phyloP scores from a whole-genome alignment of 2,888 invertebrate genomes.

The Latrodectus elegans region DNA sequence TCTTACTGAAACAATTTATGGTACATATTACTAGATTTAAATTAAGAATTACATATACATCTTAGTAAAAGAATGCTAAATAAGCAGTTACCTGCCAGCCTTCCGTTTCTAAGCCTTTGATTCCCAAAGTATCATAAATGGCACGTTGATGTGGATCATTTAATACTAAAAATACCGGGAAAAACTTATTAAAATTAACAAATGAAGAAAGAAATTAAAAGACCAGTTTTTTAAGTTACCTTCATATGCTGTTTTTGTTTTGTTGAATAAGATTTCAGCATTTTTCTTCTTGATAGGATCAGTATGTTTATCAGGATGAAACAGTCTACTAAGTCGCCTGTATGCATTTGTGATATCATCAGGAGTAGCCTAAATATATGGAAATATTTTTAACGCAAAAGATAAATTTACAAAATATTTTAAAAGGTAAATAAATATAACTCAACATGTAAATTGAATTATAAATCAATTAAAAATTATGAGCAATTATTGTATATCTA shows the following conservation, averaged over 20 bases:
- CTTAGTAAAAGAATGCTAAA: neutral
- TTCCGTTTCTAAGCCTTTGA: slow-evolving; percentile 92
- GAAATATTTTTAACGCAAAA: slow-evolving; percentile 10
- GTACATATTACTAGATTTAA: neutral
- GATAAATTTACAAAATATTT: neutral
- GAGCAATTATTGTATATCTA: no score
- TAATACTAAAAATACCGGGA: slow-evolving; percentile 80
- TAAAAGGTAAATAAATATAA: no score
- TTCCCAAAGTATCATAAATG: slow-evolving; percentile 93
- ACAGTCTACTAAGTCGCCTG: slow-evolving; percentile 90
- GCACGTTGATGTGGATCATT: slow-evolving; percentile 94
- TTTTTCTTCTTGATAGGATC: slow-evolving; percentile 86
- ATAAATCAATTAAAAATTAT: no score
- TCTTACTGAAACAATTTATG: neutral
- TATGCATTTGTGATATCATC: slow-evolving; percentile 97
- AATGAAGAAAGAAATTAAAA: neutral
- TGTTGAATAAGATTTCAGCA: slow-evolving; percentile 93
- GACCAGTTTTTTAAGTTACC: slow-evolving; percentile 77
- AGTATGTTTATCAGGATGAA: slow-evolving; percentile 97
- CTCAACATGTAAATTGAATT: no score
- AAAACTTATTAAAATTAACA: neutral
- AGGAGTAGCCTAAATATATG: slow-evolving; percentile 83
- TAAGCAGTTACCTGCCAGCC: slow-evolving; percentile 87
- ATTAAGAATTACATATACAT: neutral
- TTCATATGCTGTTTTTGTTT: slow-evolving; percentile 95